Evolutionary conservation across 2,797 vertebrate species (phyloP).

Genomic region (Phyllotis vaccarum): DNA sequence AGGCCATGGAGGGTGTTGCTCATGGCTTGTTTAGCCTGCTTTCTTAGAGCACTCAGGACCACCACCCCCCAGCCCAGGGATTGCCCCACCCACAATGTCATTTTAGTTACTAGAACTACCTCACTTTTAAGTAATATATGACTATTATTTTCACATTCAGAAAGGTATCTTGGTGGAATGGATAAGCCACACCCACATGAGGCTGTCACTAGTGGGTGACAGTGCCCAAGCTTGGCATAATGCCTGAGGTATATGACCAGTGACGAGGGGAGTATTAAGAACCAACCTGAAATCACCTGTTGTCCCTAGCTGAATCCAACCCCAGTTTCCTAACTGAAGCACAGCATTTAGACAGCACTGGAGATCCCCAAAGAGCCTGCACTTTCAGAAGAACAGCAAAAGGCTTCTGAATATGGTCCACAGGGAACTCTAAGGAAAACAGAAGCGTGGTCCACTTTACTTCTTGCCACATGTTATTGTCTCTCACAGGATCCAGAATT

Average conservation of each 20-base stretch:
- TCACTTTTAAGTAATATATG: background rate
- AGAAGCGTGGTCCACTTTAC: background rate
- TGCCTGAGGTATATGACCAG: background rate
- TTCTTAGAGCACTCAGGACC: background rate
- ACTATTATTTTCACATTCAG: constrained; percentile 3
- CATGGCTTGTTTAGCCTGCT: background rate
- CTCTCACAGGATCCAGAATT: background rate
- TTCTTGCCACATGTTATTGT: background rate
- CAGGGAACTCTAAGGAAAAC: background rate
- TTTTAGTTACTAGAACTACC: background rate
- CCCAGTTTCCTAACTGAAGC: background rate
- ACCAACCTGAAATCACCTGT: background rate
- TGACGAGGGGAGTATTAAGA: background rate
- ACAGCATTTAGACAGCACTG: background rate
- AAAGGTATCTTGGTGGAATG: background rate
- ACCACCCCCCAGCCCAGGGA: background rate
- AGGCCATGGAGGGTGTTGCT: background rate
- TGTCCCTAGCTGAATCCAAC: background rate
- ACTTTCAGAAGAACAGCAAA: background rate
- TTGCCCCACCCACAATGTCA: background rate
- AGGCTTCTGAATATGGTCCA: background rate
- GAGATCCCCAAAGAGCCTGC: background rate
- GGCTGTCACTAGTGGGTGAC: background rate
- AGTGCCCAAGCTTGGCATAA: rapidly evolving
- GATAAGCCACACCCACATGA: background rate